Evolutionary conservation across 2,113 vertebrate genomes (phyloP).

Genomic region (Erpornis zantholeuca): DNA sequence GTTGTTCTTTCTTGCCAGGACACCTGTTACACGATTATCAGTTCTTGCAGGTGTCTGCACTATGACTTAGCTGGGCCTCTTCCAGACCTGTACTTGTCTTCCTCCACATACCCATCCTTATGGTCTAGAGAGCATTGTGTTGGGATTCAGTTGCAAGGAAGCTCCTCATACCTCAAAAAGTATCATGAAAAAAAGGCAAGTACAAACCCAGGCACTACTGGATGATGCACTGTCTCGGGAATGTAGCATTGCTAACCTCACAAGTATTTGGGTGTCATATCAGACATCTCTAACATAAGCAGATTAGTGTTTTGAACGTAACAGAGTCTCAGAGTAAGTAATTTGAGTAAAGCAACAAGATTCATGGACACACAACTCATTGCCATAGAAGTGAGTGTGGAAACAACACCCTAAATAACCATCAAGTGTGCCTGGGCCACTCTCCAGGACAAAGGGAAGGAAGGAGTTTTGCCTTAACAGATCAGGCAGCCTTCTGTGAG

Average conservation of each 20-base stretch:
- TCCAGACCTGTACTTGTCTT: background rate
- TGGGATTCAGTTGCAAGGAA: background rate
- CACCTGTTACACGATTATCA: background rate
- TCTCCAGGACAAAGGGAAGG: fast-evolving
- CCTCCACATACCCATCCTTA: background rate
- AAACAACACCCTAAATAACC: background rate
- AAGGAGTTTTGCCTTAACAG: background rate
- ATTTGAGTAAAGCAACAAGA: background rate
- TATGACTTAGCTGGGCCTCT: background rate
- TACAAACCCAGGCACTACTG: background rate
- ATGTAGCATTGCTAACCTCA: background rate
- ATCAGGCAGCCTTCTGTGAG: background rate
- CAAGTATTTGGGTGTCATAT: background rate
- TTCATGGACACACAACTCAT: background rate
- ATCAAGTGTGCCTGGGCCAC: background rate
- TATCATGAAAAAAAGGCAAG: background rate
- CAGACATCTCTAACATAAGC: background rate
- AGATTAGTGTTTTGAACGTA: background rate
- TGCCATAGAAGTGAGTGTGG: background rate
- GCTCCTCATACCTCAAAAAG: background rate
- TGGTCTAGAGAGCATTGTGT: background rate
- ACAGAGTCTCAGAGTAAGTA: background rate
- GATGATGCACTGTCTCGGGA: background rate
- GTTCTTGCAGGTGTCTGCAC: background rate
- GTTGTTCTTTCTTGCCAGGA: background rate